phyloP scores from a whole-genome alignment of 2,113 vertebrate genomes.

The Catharus fuscescens region DNA sequence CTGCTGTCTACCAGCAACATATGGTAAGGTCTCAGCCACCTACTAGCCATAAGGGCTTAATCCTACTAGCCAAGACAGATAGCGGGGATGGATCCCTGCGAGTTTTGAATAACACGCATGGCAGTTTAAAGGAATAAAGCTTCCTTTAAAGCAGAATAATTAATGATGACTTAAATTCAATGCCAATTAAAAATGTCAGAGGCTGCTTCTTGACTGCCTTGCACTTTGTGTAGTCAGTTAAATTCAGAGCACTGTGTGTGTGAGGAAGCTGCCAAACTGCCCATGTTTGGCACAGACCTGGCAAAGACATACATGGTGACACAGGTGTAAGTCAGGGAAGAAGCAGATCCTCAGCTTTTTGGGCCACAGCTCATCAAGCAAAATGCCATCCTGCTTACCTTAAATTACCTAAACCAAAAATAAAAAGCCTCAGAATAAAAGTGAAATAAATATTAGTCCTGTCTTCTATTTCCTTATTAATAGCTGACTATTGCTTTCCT shows the following conservation, averaged over 20 bases:
- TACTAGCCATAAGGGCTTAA: conserved; percentile 66
- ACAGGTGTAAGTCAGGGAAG: conserved; percentile 5
- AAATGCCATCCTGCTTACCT: neutral
- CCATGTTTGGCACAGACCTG: neutral
- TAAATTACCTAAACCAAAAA: neutral
- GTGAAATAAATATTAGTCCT: neutral
- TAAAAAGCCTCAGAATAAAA: neutral
- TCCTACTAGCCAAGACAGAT: conserved; percentile 59
- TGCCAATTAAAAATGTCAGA: conserved; percentile 61
- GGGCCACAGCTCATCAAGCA: neutral
- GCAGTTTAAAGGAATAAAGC: conserved; percentile 31
- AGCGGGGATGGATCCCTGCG: conserved; percentile 25
- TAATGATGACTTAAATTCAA: conserved; percentile 49
- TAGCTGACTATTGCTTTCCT: neutral
- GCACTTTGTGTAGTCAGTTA: conserved; percentile 45
- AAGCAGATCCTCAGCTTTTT: neutral
- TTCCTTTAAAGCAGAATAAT: conserved; percentile 42
- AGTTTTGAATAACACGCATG: conserved; percentile 14
- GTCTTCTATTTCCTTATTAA: neutral
- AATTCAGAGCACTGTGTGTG: neutral
- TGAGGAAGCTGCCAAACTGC: neutral
- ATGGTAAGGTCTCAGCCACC: conserved; percentile 65
- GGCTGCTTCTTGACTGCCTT: conserved; percentile 50
- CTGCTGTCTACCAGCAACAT: conserved; percentile 69
- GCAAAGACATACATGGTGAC: neutral